These are phyloP conservation scores for Colletes latitarsis DNA, from an alignment of 1,140 invertebrate genomes.

Conservation along the genomic window DNA sequence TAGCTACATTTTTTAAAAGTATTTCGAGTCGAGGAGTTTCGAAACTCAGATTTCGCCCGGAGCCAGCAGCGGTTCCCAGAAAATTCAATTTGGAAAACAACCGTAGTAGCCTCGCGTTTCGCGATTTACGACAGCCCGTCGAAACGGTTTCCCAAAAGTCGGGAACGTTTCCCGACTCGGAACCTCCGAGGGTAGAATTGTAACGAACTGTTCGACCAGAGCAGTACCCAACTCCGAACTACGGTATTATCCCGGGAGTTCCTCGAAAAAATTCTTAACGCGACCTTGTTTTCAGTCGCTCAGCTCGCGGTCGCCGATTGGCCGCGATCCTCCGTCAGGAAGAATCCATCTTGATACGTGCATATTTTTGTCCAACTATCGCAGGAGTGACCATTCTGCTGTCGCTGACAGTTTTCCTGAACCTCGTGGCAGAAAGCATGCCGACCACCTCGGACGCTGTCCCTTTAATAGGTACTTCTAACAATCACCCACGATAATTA, in stretches of 20 bases:
- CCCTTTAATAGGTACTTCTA: conserved; percentile 84
- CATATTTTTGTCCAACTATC: conserved; percentile 56
- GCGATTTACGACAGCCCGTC: too few species aligned
- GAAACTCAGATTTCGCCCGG: not conserved
- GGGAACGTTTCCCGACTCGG: not conserved
- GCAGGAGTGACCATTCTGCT: conserved; percentile 99
- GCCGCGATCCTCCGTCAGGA: not conserved
- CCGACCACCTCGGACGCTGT: conserved; percentile 95
- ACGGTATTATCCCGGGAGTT: not conserved
- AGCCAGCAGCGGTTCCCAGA: not conserved
- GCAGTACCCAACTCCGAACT: not conserved
- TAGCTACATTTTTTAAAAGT: not conserved
- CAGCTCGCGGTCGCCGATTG: too few species aligned
- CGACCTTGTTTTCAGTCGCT: too few species aligned
- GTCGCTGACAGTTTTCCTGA: conserved; percentile 98
- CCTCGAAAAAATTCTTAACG: not conserved
- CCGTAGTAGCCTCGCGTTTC: not conserved
- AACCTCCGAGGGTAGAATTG: not conserved
- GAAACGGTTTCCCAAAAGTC: not conserved
- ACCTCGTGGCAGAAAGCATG: conserved; percentile 96
- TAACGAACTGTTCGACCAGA: not conserved
- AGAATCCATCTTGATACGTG: conserved; percentile 22
- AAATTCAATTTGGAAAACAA: not conserved
- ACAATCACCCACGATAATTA: conserved; percentile 41
- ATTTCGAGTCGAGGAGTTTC: too few species aligned